A percentile compares a stretch with the other conserved stretches of the same genome.
Evolutionary conservation across 2,797 vertebrate species (phyloP).

Genomic region (Rhinoraja longicauda): DNA sequence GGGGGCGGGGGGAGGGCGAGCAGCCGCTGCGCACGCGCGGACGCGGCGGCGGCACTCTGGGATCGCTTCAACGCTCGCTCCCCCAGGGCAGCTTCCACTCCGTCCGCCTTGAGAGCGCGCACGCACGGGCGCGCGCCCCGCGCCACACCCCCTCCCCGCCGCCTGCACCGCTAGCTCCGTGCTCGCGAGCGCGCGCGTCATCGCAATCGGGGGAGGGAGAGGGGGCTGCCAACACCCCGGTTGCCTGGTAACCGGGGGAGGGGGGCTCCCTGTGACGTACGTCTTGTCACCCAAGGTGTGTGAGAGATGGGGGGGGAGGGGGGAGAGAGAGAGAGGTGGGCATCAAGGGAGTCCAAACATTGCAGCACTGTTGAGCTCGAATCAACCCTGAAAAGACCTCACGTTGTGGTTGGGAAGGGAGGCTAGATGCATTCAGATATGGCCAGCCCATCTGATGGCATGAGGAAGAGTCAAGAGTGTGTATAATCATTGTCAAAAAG

Average conservation of each 20-base stretch:
- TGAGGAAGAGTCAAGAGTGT: too few relatives aligned
- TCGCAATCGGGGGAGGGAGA: slow-evolving; percentile 47
- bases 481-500: too few relatives aligned
- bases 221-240: slow-evolving; percentile 46
- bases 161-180: neutral
- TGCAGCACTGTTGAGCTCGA: slow-evolving; percentile 44
- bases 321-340: too few relatives aligned
- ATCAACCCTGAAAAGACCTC: slow-evolving; percentile 44
- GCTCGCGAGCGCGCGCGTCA: slow-evolving; percentile 45
- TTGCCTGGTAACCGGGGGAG: slow-evolving; percentile 44
- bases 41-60: neutral
- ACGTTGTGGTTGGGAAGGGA: too few relatives aligned
- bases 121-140: neutral
- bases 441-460: too few relatives aligned
- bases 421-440: too few relatives aligned
- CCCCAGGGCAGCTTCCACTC: neutral
- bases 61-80: neutral
- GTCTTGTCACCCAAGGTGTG: too few relatives aligned
- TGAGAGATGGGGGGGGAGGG: too few relatives aligned
- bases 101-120: too few relatives aligned
- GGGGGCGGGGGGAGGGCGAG: neutral
- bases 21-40: neutral
- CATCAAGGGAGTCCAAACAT: too few relatives aligned
- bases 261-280: neutral
- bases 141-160: neutral